Base-by-base conservation (phyloP, 2,113 vertebrate genomes). In the Bombycilla garrulus region DNA sequence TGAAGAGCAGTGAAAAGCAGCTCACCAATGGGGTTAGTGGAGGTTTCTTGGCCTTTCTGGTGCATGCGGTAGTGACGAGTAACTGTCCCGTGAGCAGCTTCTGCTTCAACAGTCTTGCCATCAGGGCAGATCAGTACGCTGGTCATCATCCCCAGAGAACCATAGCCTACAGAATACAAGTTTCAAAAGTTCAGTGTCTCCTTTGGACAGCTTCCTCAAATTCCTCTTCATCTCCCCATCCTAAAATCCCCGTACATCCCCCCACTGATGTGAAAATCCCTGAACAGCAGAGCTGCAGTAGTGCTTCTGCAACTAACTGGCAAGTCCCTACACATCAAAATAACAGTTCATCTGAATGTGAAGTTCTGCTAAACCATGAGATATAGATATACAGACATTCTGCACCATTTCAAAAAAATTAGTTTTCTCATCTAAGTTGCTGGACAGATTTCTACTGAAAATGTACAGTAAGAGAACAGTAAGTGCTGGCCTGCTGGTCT, bases 61-160 rank as follows among this genome's bases (percentile, higher is more conserved):
- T 99, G 97, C 96, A 99, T 98, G 81, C 99, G 98, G 97, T 98
- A 99, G 95, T 99, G 99, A 56, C 99, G 99, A 1, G 99, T 99
- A 36, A 99, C 99, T 0, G 99, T 99, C 69, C 99, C 99, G 0
- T 99, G 99, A 53, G 99, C 99, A 16, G 99, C 99, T 96, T 99
- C 99, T 6, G 99, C 98, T 97, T 99, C 99, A 54, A 99, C 99
- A 1, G 99, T 99, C 90, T 98, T 98, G 42, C 99, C 99, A 8
- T 99, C 99, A 11, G 99, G 99, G 97, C 99, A 99, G 82, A 99
- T 80, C 62, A 99, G 98, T 70, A 99, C 99, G 1, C 99, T 99
- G 93, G 98, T 99, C 99, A 99, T 99, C 99, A 99, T 99, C 5
- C 99, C 99, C 91, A 99, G 97, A 33, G 99, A 99, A 18, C 99